Base-by-base conservation (phyloP, 2,797 vertebrate genomes). In the Bradypus variegatus region DNA sequence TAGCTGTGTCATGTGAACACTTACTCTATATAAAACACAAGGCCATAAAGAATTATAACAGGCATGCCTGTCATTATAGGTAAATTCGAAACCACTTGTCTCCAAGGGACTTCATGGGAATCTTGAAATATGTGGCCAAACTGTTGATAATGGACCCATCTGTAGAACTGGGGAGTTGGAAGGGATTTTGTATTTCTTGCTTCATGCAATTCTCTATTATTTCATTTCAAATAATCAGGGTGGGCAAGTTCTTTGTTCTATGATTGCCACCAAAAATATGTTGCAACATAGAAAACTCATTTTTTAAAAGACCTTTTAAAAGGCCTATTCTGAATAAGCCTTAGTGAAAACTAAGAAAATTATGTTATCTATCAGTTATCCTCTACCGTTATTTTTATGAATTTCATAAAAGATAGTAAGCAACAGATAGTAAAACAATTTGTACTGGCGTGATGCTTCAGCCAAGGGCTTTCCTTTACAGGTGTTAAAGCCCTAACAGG, bases 1-100 rank as follows among this genome's bases (percentile, higher is more conserved):
- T 18, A 93, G 10, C 36, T 92, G 10, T 62, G 64, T 67, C 78
- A 85, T 27, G 58, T 70, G 50, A 95, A 94, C n/a, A 69, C 84
- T 89, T 91, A 85, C 79, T 92, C 81, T 85, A 62, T 41, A 55
- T 27, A 38, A 92, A 85, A 86, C 53, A 88, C 13, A 83, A 83
- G 58, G 41, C 41, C 45, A 80, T 16, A 82, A 87, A 90, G 36
- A 81, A 86, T 31, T 89, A 86, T 91, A 93, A 86, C 65, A 85
- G 60, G 69, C 18, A 83, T 14, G 29, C 48, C 60, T 38, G 41
- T 73, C 31, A 92, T 77, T 60, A 84, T 18, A 58, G 11, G 55
- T 82, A 83, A 91, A 88, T 83, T 82, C 86, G 84, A 62, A 91
- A 78, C 23, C 65, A 80, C 38, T 72, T 93, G 64, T 58, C 58